Percentiles rank a stretch among this genome's conserved stretches.
Evolutionary conservation across 2,888 invertebrate species (phyloP).

Genomic region (Prenolepis imparis): DNA sequence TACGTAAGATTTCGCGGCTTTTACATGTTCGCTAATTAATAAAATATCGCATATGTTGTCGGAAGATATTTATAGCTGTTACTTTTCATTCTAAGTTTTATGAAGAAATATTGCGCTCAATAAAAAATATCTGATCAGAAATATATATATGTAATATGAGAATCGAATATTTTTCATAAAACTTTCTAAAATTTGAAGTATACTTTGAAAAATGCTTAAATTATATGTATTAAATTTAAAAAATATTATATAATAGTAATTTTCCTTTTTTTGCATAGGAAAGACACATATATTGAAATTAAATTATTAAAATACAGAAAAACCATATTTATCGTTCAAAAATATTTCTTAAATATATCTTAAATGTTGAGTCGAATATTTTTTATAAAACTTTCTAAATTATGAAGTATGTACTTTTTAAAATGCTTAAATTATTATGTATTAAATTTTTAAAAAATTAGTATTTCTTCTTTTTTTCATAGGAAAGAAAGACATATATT

Average conservation of each 20-base stretch:
- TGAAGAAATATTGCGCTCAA: neutral
- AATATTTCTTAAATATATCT: too few relatives aligned
- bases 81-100: neutral
- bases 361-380: too few relatives aligned
- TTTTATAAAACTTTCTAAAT: too few relatives aligned
- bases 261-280: neutral
- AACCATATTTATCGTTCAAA: too few relatives aligned
- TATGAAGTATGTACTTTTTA: too few relatives aligned
- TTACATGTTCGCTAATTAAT: neutral
- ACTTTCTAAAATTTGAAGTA: neutral
- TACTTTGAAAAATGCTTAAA: neutral
- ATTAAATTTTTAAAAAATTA: neutral
- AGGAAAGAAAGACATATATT: neutral
- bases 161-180: neutral
- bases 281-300: neutral
- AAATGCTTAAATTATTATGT: too few relatives aligned
- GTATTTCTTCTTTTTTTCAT: neutral
- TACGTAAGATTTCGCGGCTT: slow-evolving; percentile 29
- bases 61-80: neutral
- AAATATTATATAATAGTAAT: neutral
- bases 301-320: too few relatives aligned
- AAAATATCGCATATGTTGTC: neutral
- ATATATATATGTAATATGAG: neutral
- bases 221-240: neutral
- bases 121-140: neutral